These are phyloP conservation scores for Hippopotamyrus pictus DNA, from an alignment of 2,797 vertebrate genomes.

Conservation along the genomic window DNA sequence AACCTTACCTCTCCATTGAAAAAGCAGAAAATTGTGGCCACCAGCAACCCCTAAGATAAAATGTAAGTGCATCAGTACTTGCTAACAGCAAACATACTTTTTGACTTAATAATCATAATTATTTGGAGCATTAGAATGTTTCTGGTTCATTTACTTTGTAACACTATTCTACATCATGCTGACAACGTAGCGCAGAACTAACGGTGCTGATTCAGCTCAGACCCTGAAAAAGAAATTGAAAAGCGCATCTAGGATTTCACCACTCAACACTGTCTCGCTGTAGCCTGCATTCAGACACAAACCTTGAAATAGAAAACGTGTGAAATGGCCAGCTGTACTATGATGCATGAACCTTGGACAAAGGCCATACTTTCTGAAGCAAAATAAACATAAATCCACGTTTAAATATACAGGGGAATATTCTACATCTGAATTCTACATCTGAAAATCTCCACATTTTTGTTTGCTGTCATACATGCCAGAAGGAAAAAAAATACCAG, in stretches of 20 bases:
- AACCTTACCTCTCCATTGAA: conserved; percentile 92
- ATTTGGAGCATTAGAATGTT: background rate
- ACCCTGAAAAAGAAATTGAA: background rate
- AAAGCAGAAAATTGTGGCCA: conserved; percentile 98
- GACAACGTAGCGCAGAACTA: background rate
- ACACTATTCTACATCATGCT: background rate
- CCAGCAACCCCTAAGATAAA: conserved; percentile 79
- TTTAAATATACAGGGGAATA: background rate
- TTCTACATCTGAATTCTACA: background rate
- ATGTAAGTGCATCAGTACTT: conserved; percentile 15
- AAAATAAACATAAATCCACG: background rate
- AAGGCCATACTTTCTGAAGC: background rate
- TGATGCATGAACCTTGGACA: background rate
- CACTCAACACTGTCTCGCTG: background rate
- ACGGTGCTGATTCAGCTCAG: conserved; percentile 19
- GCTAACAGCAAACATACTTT: background rate
- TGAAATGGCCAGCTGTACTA: background rate
- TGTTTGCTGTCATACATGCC: background rate
- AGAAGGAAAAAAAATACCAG: background rate
- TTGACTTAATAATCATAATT: background rate
- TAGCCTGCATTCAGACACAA: background rate
- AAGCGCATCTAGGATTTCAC: conserved; percentile 12
- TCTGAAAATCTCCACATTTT: too few species aligned
- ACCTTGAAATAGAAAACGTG: conserved; percentile 7
- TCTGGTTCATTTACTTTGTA: background rate